These are phyloP conservation scores for Nebria brevicollis DNA, from an alignment of 2,888 invertebrate genomes.

Conservation along the genomic window DNA sequence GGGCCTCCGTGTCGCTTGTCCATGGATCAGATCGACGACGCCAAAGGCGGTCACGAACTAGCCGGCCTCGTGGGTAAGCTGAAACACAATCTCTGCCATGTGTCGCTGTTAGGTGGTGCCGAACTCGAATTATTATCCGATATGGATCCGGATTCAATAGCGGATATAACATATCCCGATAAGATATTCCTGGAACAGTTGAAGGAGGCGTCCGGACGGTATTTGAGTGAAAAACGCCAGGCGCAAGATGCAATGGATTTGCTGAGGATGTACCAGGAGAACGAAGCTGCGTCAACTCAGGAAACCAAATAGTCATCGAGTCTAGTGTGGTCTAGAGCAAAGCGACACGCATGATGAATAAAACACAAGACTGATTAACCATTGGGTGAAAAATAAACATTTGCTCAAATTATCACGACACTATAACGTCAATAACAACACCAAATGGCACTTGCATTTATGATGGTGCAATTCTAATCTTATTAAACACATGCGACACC, in stretches of 20 bases:
- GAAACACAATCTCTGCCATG: conserved; percentile 84
- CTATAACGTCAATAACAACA: conserved; percentile 40
- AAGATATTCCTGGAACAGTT: conserved; percentile 81
- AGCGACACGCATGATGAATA: conserved; percentile 14
- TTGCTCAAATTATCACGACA: conserved; percentile 39
- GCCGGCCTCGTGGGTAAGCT: conserved; percentile 81
- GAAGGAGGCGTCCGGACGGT: conserved; percentile 86
- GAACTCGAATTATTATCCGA: conserved; percentile 87
- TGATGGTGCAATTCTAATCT: conserved; percentile 5
- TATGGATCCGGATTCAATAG: conserved; percentile 89
- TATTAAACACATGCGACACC: conserved; percentile 4
- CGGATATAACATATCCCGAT: conserved; percentile 79
- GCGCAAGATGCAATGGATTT: conserved; percentile 89
- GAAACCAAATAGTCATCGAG: conserved; percentile 16
- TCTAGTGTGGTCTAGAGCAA: conserved; percentile 9
- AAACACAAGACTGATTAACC: conserved; percentile 41
- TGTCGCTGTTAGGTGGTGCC: conserved; percentile 83
- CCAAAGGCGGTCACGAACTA: conserved; percentile 68
- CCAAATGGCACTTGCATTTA: conserved; percentile 28
- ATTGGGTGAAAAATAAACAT: conserved; percentile 27
- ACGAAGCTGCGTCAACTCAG: conserved; percentile 47
- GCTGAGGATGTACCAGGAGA: conserved; percentile 75
- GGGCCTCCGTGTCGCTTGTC: conserved; percentile 72
- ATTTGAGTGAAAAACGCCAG: conserved; percentile 82
- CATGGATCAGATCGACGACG: conserved; percentile 70